Conservation (phyloP, 2,113 vertebrate genomes). For the Mesitornis unicolor region DNA sequence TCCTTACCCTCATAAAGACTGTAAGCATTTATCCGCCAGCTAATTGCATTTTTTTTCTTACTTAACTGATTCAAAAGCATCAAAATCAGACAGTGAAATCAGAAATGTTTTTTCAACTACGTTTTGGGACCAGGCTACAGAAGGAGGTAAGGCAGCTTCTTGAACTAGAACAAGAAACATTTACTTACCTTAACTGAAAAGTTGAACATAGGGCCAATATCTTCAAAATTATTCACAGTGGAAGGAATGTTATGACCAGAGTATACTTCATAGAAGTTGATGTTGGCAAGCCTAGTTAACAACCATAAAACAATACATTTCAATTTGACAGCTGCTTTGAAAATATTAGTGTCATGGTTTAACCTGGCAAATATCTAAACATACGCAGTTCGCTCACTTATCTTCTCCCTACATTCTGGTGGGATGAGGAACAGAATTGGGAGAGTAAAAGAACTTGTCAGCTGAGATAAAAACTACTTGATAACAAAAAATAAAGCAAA, state of each 20-base stretch:
- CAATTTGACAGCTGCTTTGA: slow-evolving; percentile 20
- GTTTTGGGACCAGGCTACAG: background rate
- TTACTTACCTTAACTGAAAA: slow-evolving; percentile 85
- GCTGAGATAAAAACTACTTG: no score
- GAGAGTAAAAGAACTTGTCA: no score
- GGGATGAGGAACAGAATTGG: no score
- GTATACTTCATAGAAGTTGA: slow-evolving; percentile 87
- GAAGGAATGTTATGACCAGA: slow-evolving; percentile 63
- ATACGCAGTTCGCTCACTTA: no score
- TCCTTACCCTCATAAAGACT: background rate
- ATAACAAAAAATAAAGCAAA: no score
- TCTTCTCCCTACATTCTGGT: no score
- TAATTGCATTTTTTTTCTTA: background rate
- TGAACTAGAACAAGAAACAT: background rate
- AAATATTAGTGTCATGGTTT: no score
- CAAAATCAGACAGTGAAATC: background rate
- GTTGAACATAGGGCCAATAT: slow-evolving; percentile 87
- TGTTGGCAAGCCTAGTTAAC: slow-evolving; percentile 78
- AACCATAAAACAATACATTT: slow-evolving; percentile 55
- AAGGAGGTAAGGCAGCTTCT: background rate
- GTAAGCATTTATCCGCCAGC: background rate
- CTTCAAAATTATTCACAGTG: slow-evolving; percentile 76
- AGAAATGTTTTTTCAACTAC: background rate
- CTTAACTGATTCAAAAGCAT: background rate
- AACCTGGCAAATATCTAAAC: no score